phyloP scores from a whole-genome alignment of 2,888 invertebrate species.

The Celastrina argiolus region DNA sequence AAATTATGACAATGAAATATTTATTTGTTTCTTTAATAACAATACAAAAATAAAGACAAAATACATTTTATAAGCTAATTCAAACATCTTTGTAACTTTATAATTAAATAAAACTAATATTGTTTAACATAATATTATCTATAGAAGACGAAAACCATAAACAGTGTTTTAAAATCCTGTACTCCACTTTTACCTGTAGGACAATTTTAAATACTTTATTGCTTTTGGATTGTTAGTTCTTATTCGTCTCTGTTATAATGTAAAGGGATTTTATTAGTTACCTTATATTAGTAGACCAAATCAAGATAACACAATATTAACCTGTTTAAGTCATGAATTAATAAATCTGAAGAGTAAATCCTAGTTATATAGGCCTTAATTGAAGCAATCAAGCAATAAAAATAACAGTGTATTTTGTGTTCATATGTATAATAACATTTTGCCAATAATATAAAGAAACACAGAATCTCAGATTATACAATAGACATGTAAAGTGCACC shows the following conservation, averaged over 20 bases:
- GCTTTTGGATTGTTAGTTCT: neutral
- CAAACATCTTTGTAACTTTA: constrained; percentile 16
- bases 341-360: no score
- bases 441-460: no score
- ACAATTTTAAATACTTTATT: neutral
- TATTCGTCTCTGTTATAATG: neutral
- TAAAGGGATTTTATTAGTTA: neutral
- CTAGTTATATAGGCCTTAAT: no score
- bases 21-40: constrained; percentile 28
- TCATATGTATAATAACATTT: no score
- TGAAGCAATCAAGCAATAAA: no score
- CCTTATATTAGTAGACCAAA: no score
- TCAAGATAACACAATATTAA: no score
- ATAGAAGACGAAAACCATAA: neutral
- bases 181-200: neutral
- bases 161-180: neutral
- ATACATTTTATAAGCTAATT: constrained; percentile 24
- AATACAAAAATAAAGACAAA: constrained; percentile 30
- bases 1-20: constrained; percentile 8
- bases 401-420: no score
- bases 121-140: constrained; percentile 14
- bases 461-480: no score
- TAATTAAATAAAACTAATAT: neutral
- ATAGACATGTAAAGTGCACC: no score
- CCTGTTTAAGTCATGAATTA: no score